Evolutionary conservation across 2,113 vertebrate species (phyloP), one percentile per base, ranked within the genome.

Genomic region (Athene noctua): DNA sequence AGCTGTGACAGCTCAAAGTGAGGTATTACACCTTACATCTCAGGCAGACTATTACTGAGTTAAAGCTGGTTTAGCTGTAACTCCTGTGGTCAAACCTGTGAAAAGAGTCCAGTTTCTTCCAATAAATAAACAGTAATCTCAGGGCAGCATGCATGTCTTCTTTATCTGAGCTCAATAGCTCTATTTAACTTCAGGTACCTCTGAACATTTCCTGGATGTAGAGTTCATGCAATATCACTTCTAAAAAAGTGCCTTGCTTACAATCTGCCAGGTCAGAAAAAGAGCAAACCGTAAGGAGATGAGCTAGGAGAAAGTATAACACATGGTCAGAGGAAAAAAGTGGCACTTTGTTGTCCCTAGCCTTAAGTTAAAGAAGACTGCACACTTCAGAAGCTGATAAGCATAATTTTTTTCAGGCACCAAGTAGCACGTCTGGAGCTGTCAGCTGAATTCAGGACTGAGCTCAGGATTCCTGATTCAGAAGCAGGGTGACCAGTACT

Each of bases 1-100:
- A 93, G 46, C 12, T 88, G 77, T 74, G 86, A 95, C 95, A 96
- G 77, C 93, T 96, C 81, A 36, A 75, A 92, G 40, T 74, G 81
- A 96, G 81, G 84, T 82, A 94, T 95, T 77, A 59, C 12, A 62
- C 82, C 82, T 74, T 23, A 17, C 75, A 88, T 77, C 42, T 59
- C 71, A 92, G 67, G 44, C 54, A 94, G 81, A 11, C 52, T 72
- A 7, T 54, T 72, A 66, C 42, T 32, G 49, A 88, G 54, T 62
- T 88, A 80, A 95, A 95, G 46, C 54, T 93, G 32, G 14, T 91
- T 92, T 81, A 92, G 47, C 47, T 85, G 52, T 44, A 74, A 78
- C 26, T 96, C 40, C 67, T 36, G 23, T 86, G 63, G 36, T 46
- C 15, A 13, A 91, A 75, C 6, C 36, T 46, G 25, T 59, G 38